A percentile compares a stretch with the other conserved stretches of the same genome.
Conservation (phyloP, 2,797 vertebrate genomes). For the Rhinoraja longicauda region DNA sequence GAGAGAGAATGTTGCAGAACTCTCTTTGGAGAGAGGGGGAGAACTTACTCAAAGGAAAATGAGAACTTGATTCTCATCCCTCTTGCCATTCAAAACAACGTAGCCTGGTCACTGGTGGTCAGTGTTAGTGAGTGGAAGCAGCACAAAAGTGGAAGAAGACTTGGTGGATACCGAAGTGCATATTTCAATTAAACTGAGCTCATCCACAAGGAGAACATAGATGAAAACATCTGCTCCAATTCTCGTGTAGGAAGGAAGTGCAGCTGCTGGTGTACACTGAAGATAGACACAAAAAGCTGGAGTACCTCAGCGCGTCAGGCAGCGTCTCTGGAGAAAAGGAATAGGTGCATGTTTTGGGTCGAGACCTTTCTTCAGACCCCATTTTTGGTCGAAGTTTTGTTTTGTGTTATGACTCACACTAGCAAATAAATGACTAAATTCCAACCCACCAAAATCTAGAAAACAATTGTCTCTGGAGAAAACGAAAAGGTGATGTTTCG, state of each 20-base stretch:
- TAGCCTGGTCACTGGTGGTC: neutral
- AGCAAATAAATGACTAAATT: neutral
- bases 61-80: neutral
- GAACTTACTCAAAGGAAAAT: neutral
- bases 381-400: neutral
- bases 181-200: too few relatives aligned
- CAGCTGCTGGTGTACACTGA: too few relatives aligned
- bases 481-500: too few relatives aligned
- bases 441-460: neutral
- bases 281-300: too few relatives aligned
- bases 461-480: neutral
- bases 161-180: neutral
- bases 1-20: too few relatives aligned
- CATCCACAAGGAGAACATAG: neutral
- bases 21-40: too few relatives aligned
- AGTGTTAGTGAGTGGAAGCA: too few relatives aligned
- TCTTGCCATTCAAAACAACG: neutral
- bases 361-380: too few relatives aligned
- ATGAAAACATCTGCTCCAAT: neutral
- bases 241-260: too few relatives aligned
- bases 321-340: too few relatives aligned
- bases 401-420: neutral
- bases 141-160: neutral
- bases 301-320: too few relatives aligned
- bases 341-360: too few relatives aligned